These are phyloP conservation scores for Fregetta grallaria DNA, from an alignment of 2,113 vertebrate species.

Conservation along the genomic window DNA sequence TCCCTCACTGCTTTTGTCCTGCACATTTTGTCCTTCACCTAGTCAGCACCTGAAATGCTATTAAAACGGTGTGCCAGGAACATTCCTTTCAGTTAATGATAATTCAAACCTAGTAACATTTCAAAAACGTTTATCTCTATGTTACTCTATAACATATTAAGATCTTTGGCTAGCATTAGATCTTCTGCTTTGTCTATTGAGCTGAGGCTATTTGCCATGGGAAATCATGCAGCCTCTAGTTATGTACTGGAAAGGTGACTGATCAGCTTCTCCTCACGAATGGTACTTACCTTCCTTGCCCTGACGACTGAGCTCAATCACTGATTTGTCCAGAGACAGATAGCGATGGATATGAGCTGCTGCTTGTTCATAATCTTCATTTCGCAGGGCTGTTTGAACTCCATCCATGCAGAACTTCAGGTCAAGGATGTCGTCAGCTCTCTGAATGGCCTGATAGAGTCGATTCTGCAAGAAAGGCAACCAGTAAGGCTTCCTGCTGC, in stretches of 20 bases:
- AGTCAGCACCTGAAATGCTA: background rate
- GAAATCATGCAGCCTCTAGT: background rate
- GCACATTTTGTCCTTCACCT: background rate
- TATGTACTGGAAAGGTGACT: background rate
- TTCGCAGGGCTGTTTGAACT: conserved; percentile 90
- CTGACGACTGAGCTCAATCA: conserved; percentile 96
- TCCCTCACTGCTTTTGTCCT: background rate
- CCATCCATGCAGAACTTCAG: conserved; percentile 98
- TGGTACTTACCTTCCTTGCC: conserved; percentile 87
- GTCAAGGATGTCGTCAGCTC: conserved; percentile 95
- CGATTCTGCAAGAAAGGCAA: conserved; percentile 81
- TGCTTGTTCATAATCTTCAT: conserved; percentile 95
- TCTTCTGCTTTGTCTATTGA: background rate
- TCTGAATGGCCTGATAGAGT: conserved; percentile 97
- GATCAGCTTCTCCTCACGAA: background rate
- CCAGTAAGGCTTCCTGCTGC: background rate
- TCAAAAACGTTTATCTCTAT: background rate
- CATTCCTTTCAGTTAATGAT: background rate
- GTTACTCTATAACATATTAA: background rate
- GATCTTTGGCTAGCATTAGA: background rate
- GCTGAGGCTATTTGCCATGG: background rate
- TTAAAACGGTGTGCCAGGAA: background rate
- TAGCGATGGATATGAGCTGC: conserved; percentile 97
- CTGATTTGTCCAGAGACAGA: conserved; percentile 94
- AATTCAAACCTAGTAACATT: background rate